Evolutionary conservation across 2,888 invertebrate species (phyloP).

Genomic region (Troides helena): DNA sequence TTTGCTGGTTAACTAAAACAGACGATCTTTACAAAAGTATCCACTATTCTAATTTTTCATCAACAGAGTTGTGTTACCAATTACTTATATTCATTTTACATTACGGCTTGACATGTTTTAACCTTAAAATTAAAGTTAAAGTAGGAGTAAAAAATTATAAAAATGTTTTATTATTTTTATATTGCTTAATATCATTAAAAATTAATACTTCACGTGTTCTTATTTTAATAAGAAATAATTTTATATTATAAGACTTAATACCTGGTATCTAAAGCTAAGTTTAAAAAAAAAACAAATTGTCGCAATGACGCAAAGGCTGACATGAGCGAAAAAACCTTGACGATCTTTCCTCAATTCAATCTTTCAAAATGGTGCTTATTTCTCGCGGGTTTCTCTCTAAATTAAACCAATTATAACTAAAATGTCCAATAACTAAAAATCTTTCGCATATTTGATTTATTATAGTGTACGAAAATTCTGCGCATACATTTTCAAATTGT

Average conservation of each 20-base stretch:
- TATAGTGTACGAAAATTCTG: conserved; percentile 45
- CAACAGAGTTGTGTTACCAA: too few relatives aligned
- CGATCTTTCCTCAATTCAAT: conserved; percentile 66
- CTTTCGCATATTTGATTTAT: conserved; percentile 41
- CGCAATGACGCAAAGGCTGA: conserved; percentile 68
- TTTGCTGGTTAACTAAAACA: too few relatives aligned
- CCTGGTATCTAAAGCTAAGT: conserved; percentile 16
- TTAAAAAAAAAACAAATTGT: conserved; percentile 53
- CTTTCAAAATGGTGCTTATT: conserved; percentile 76
- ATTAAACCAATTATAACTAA: conserved; percentile 57
- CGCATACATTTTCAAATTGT: conserved; percentile 43
- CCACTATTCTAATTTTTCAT: too few relatives aligned
- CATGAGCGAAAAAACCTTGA: conserved; percentile 60
- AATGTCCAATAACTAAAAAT: conserved; percentile 56
- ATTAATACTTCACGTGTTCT: too few relatives aligned
- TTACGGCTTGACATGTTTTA: too few relatives aligned
- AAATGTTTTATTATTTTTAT: too few relatives aligned
- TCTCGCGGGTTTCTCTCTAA: conserved; percentile 70
- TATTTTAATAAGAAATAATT: not conserved
- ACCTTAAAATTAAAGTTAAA: too few relatives aligned
- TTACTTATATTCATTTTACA: too few relatives aligned
- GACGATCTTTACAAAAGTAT: too few relatives aligned
- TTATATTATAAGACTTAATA: conserved; percentile 6
- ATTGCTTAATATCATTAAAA: too few relatives aligned
- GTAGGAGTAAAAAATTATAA: too few relatives aligned